Percentiles rank a stretch among this genome's conserved stretches.
Conservation (phyloP, 2,113 vertebrate genomes). For the Isichthys henryi region DNA sequence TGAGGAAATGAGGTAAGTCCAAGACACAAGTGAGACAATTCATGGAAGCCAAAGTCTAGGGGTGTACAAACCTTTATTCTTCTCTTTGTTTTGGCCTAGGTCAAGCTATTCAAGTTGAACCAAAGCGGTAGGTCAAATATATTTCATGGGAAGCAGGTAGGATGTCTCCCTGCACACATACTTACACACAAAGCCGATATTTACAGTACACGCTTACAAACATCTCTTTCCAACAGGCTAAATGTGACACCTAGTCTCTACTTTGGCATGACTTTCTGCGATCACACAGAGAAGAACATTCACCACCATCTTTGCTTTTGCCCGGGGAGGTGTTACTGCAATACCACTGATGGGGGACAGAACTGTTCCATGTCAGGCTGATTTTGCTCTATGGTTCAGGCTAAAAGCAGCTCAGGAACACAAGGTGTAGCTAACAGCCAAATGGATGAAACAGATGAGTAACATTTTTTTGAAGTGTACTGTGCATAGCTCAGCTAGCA, state of each 20-base stretch:
- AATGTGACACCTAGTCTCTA: not conserved
- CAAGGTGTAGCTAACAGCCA: not conserved
- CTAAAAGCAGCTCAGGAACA: not conserved
- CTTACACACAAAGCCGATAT: not conserved
- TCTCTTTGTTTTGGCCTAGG: not conserved
- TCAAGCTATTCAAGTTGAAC: not conserved
- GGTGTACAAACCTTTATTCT: not conserved
- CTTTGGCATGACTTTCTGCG: not conserved
- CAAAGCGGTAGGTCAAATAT: not conserved
- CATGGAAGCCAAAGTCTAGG: not conserved
- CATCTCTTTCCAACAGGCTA: not conserved
- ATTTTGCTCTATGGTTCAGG: not conserved
- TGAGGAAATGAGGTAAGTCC: not conserved
- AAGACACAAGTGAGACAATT: not conserved
- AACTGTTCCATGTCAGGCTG: not conserved
- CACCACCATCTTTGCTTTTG: not conserved
- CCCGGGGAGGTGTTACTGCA: not conserved
- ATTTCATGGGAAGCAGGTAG: not conserved
- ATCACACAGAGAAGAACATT: not conserved
- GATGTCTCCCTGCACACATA: not conserved
- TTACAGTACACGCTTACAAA: not conserved
- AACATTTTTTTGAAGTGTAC: not conserved
- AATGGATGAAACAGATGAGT: not conserved
- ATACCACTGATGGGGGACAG: not conserved
- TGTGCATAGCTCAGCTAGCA: not conserved